phyloP scores from a whole-genome alignment of 2,113 vertebrate genomes.

The Eptesicus fuscus region DNA sequence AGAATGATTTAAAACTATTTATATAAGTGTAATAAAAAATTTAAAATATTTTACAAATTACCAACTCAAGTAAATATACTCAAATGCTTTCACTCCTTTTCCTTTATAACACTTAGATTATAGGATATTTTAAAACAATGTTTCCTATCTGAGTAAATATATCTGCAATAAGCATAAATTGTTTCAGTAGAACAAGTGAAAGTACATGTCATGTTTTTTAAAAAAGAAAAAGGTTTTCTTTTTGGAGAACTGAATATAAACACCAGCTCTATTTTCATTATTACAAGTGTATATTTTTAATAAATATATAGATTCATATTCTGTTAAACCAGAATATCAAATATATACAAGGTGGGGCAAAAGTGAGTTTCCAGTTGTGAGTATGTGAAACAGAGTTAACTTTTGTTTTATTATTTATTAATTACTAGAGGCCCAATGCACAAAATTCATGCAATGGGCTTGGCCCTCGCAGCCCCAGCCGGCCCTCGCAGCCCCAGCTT shows the following conservation, averaged over 20 bases:
- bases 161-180: neutral
- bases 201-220: neutral
- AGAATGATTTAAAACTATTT: constrained; percentile 23
- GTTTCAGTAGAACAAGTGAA: neutral
- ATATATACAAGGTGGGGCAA: neutral
- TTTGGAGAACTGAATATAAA: neutral
- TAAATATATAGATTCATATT: neutral
- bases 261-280: neutral
- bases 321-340: neutral
- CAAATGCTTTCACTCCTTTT: constrained; percentile 18
- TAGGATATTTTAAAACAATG: neutral
- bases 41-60: neutral
- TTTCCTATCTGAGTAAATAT: neutral
- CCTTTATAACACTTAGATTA: neutral
- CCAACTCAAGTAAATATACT: neutral
- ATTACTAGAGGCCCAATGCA: neutral
- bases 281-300: neutral
- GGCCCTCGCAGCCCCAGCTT: too few species aligned
- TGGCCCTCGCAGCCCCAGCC: too few species aligned
- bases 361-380: neutral
- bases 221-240: neutral
- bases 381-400: neutral
- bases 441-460: too few species aligned
- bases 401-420: neutral
- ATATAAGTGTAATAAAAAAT: neutral